These are phyloP conservation scores for Rhizomys pruinosus DNA, from an alignment of 2,113 vertebrate genomes.

Conservation along the genomic window DNA sequence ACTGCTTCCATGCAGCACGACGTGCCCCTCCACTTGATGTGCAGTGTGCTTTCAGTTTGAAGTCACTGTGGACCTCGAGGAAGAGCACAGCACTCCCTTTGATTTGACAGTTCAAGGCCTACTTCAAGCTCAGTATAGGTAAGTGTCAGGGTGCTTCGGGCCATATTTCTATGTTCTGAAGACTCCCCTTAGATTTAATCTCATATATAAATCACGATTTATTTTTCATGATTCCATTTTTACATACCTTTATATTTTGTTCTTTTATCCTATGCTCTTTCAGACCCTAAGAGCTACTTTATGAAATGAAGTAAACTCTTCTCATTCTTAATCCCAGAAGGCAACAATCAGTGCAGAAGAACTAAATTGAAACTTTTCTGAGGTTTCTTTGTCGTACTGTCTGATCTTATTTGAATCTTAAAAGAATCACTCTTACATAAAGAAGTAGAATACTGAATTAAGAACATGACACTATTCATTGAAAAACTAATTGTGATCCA, in stretches of 20 bases:
- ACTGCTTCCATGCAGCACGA: neutral
- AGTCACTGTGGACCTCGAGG: neutral
- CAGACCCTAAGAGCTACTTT: constrained; percentile 10
- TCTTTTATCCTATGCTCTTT: constrained; percentile 40
- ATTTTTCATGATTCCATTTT: constrained; percentile 43
- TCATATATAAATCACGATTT: neutral
- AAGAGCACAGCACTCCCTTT: neutral
- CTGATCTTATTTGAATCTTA: neutral
- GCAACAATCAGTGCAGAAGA: neutral
- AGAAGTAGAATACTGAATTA: neutral
- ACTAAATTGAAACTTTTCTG: neutral
- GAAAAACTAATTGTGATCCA: neutral
- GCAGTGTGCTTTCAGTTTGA: neutral
- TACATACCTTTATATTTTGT: constrained; percentile 15
- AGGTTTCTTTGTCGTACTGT: neutral
- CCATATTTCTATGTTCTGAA: neutral
- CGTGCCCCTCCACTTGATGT: neutral
- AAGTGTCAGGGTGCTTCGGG: neutral
- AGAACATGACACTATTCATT: neutral
- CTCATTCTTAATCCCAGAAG: constrained; percentile 23
- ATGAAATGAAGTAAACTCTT: neutral
- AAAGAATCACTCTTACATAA: neutral
- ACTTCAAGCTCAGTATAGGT: neutral
- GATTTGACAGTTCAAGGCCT: neutral
- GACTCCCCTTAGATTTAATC: neutral